Percentiles rank a stretch among this genome's conserved stretches.
Evolutionary conservation across 64 coral and sea anemone species (phyloP).

Genomic region (Stichodactyla helianthus): DNA sequence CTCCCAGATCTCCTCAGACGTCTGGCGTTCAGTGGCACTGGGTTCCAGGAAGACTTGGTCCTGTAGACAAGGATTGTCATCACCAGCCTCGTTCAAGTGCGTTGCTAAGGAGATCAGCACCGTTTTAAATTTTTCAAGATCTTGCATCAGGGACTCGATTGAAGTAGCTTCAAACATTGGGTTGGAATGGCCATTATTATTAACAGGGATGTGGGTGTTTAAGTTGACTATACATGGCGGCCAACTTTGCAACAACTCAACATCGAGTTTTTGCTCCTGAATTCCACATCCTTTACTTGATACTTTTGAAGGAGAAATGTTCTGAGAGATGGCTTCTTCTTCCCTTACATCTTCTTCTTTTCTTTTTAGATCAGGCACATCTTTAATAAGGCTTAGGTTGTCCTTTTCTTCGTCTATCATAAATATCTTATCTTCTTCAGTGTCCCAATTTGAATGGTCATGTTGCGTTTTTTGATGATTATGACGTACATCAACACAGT

Average conservation of each 20-base stretch:
- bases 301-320: not conserved
- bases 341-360: not conserved
- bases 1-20: not conserved
- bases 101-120: constrained; percentile 1
- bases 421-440: not conserved
- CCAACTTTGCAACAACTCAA: not conserved
- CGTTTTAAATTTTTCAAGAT: not conserved
- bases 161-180: not conserved
- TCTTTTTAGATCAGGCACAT: too few relatives aligned
- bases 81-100: not conserved
- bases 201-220: too few relatives aligned
- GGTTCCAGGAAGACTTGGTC: not conserved
- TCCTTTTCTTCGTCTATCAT: not conserved
- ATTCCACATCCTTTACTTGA: not conserved
- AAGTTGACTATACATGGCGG: not conserved
- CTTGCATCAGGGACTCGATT: not conserved
- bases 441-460: not conserved
- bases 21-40: too few relatives aligned
- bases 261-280: not conserved
- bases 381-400: not conserved
- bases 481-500: not conserved
- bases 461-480: not conserved
- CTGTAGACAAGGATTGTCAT: not conserved
- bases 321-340: not conserved
- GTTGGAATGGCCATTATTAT: not conserved